Base-by-base conservation (phyloP, 35 echinoderm and acorn worm species). In the Diadema setosum region DNA sequence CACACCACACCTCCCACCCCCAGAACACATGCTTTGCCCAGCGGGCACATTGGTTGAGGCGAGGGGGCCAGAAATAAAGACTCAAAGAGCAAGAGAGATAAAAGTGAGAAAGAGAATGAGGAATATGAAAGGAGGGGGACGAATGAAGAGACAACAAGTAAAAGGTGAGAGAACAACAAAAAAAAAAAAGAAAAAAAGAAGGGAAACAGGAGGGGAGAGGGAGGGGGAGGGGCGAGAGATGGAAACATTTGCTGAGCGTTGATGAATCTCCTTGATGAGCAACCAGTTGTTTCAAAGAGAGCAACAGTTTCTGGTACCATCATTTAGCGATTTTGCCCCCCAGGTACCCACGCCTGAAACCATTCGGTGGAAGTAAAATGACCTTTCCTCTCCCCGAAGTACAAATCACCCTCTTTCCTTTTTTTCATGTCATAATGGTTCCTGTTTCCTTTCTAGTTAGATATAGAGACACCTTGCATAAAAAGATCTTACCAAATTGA, bases 311-410 rank as follows among this genome's bases (percentile, higher is more conserved):
- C 73, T 78, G 39, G 40, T 25, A 78, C 27, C 15, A 78, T 78
- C 73, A 41, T 78, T 78, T 78, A 78, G 73, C 20, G 40, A 67
- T 67, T 35, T 26, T 41, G 44, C 24, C 34, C 73, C 73, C 40
- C 73, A 21, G 35, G 73, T n/a, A n/a, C 34, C 73, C 36, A 67
- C 44, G 73, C 73, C 37, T 4, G 63, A 34, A 34, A 67, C 63
- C 27, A 67, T 67, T 67, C 73, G 2, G 73, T 41, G n/a, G 73
- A 78, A 78, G 73, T 78, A 78, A 78, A 44, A 78, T 78, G 73
- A 78, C 73, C 73, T 44, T 36, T 42, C 34, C 48, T 11, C 9
- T 52, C n/a, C n/a, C n/a, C 39, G 73, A 78, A 78, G 73, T 78
- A 44, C 73, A 43, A 78, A 44, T 17, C 73, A 78, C 73, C 73